These are phyloP conservation scores for Triplophysa dalaica DNA, from an alignment of 2,113 vertebrate species.

Conservation along the genomic window DNA sequence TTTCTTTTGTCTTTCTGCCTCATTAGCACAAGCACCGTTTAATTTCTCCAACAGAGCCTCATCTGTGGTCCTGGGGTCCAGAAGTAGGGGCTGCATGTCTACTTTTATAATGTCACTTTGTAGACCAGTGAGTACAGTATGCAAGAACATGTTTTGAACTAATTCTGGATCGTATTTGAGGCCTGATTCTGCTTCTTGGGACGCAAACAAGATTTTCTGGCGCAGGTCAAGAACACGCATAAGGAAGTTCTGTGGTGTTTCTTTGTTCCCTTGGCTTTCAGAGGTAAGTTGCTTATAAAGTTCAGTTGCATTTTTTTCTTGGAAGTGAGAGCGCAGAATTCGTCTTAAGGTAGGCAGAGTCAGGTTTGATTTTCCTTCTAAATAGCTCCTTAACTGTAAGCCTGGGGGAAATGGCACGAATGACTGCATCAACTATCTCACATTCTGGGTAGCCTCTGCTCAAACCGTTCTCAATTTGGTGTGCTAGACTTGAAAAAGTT, in stretches of 20 bases:
- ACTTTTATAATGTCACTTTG: slow-evolving; percentile 9
- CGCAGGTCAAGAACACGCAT: neutral
- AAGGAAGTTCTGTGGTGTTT: neutral
- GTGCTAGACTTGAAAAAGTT: slow-evolving; percentile 4
- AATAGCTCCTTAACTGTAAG: neutral
- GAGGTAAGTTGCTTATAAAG: slow-evolving; percentile 8
- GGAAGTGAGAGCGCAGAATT: neutral
- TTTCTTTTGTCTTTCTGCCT: slow-evolving; percentile 10
- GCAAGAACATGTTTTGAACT: slow-evolving; percentile 5
- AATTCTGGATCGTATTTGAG: neutral
- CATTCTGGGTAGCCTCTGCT: neutral
- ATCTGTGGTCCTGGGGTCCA: neutral
- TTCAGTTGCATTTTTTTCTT: neutral
- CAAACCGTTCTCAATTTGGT: neutral
- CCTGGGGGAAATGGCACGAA: neutral
- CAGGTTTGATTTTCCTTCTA: neutral
- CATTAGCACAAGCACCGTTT: slow-evolving; percentile 17
- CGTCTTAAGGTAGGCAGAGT: neutral
- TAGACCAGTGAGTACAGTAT: neutral
- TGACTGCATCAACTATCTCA: neutral
- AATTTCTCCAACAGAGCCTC: slow-evolving; percentile 18
- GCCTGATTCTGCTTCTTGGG: slow-evolving; percentile 11
- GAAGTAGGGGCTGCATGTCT: slow-evolving; percentile 19
- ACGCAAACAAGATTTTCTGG: slow-evolving; percentile 2
- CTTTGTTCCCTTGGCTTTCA: slow-evolving; percentile 10